Evolutionary conservation across 2,113 vertebrate species (phyloP).

Genomic region (Phaetusa simplex): DNA sequence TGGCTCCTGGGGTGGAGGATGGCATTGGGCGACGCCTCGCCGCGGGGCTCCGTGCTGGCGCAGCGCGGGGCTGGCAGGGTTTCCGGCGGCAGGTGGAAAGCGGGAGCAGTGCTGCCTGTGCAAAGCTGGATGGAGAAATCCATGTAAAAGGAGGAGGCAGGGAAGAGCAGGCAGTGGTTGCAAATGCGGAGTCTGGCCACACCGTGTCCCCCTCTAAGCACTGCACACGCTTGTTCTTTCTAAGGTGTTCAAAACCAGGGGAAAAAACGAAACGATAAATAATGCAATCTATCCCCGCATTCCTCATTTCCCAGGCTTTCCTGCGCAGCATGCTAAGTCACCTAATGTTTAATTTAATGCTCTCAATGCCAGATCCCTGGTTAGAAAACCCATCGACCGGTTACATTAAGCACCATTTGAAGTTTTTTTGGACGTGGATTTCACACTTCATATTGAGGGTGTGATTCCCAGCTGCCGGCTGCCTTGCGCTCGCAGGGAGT

Average conservation of each 20-base stretch:
- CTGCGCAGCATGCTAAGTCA: neutral
- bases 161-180: neutral
- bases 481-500: fast-evolving
- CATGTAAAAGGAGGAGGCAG: fast-evolving
- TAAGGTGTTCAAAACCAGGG: neutral
- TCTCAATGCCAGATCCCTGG: neutral
- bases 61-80: neutral
- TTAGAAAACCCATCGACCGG: neutral
- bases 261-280: neutral
- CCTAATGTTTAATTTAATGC: neutral
- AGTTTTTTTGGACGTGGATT: neutral
- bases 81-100: neutral
- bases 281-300: neutral
- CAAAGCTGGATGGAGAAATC: neutral
- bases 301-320: neutral
- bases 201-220: constrained; percentile 22
- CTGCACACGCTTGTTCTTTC: neutral
- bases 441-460: neutral
- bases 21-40: neutral
- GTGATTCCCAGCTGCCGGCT: neutral
- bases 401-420: neutral
- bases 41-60: fast-evolving
- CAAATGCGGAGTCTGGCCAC: constrained; percentile 17
- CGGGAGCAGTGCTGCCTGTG: neutral
- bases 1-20: neutral